Evolutionary conservation across 2,888 invertebrate genomes (phyloP).

Genomic region (Sminthurinus aureus): DNA sequence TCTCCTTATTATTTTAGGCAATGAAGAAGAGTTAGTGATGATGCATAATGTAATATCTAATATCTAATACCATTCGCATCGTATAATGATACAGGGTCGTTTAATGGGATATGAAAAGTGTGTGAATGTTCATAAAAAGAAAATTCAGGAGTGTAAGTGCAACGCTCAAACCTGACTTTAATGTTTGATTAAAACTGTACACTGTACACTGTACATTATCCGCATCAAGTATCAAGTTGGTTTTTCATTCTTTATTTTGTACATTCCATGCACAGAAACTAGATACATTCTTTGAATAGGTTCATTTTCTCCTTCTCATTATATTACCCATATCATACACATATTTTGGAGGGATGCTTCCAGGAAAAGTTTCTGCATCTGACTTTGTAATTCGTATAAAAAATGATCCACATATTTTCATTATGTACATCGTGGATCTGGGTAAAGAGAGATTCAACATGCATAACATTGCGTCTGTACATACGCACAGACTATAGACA

Average conservation of each 20-base stretch:
- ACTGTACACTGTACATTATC: too few species aligned
- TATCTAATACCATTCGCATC: too few species aligned
- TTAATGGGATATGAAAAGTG: background rate
- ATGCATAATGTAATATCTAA: constrained; percentile 7
- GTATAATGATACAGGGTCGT: background rate
- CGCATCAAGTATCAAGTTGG: background rate
- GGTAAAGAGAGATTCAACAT: background rate
- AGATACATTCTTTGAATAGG: too few species aligned
- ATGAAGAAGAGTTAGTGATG: constrained; percentile 14
- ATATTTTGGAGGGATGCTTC: too few species aligned
- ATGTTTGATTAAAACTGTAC: constrained; percentile 9
- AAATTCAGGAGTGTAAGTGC: background rate
- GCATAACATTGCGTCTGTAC: background rate
- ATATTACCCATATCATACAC: too few species aligned
- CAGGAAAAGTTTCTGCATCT: background rate
- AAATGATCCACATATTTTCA: background rate
- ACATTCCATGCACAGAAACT: background rate
- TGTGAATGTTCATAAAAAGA: constrained; percentile 4
- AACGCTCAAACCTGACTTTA: background rate
- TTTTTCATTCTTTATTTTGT: background rate
- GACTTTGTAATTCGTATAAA: background rate
- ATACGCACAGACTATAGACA: background rate
- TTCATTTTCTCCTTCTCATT: too few species aligned
- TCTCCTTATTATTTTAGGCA: background rate
- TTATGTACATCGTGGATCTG: background rate